A percentile compares a stretch with the other conserved stretches of the same genome.
phyloP scores from a whole-genome alignment of 2,797 vertebrate genomes.

The Falco rusticolus region DNA sequence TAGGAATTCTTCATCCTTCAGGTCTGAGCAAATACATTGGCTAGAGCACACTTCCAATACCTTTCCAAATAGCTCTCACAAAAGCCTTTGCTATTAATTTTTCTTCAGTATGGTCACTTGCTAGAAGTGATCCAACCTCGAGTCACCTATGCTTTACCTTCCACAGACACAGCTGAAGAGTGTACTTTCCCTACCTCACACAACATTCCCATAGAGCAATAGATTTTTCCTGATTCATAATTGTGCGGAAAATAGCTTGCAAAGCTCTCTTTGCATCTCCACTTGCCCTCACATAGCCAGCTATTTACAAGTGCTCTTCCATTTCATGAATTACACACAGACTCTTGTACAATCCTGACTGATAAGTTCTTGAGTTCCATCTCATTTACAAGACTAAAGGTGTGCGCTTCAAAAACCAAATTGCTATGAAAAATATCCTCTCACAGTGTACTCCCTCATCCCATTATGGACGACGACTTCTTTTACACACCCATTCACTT shows the following conservation, averaged over 20 bases:
- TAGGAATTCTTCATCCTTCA: neutral
- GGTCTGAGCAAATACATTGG: neutral
- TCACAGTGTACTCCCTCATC: neutral
- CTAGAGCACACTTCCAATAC: neutral
- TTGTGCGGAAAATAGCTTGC: neutral
- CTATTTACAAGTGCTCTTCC: neutral
- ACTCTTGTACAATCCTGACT: neutral
- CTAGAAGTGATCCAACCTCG: neutral
- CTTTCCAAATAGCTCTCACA: neutral
- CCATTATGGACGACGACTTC: neutral
- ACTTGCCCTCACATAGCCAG: neutral
- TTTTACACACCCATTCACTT: neutral
- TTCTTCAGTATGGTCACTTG: neutral
- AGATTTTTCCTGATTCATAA: neutral
- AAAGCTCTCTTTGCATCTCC: neutral
- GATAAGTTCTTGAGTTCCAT: neutral
- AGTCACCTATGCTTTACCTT: neutral
- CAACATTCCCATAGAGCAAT: neutral
- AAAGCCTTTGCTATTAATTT: neutral
- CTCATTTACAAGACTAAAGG: neutral
- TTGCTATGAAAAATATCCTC: neutral
- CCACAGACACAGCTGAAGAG: neutral
- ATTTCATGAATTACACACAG: neutral
- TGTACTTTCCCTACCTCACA: neutral
- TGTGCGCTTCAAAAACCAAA: neutral